phyloP scores from a whole-genome alignment of 64 coral and sea anemone species.

The Cladopsammia gracilis region DNA sequence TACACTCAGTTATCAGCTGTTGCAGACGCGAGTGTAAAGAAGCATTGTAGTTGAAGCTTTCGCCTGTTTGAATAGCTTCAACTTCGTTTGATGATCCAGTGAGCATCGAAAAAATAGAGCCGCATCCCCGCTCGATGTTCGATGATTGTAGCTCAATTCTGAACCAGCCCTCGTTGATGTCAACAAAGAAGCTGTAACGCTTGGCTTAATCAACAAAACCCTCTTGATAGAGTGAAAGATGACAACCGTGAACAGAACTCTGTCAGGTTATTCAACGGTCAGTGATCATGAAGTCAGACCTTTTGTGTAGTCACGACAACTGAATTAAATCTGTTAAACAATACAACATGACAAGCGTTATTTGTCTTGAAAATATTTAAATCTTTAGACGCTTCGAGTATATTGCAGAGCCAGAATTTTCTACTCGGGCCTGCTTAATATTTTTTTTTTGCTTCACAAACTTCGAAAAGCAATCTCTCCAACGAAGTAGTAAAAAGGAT shows the following conservation, averaged over 20 bases:
- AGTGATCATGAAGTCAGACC: background rate
- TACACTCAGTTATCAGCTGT: background rate
- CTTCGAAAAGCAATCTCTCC: too few species aligned
- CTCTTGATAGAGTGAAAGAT: background rate
- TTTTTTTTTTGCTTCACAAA: background rate
- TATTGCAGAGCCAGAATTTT: background rate
- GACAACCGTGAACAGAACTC: background rate
- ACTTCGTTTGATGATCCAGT: background rate
- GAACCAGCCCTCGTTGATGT: background rate
- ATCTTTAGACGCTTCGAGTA: background rate
- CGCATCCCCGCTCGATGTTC: constrained; percentile 1
- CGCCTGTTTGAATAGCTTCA: background rate
- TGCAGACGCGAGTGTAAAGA: background rate
- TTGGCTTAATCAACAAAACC: background rate
- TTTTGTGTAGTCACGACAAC: background rate
- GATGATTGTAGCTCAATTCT: background rate
- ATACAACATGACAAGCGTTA: background rate
- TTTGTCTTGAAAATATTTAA: background rate
- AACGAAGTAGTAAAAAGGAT: too few species aligned
- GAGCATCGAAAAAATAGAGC: background rate
- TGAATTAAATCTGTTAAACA: background rate
- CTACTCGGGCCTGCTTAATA: background rate
- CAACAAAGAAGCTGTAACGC: background rate
- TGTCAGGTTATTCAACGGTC: background rate
- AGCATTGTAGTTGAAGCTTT: background rate